These are phyloP conservation scores for Scalopus aquaticus DNA, from an alignment of 2,113 vertebrate genomes.

Conservation along the genomic window DNA sequence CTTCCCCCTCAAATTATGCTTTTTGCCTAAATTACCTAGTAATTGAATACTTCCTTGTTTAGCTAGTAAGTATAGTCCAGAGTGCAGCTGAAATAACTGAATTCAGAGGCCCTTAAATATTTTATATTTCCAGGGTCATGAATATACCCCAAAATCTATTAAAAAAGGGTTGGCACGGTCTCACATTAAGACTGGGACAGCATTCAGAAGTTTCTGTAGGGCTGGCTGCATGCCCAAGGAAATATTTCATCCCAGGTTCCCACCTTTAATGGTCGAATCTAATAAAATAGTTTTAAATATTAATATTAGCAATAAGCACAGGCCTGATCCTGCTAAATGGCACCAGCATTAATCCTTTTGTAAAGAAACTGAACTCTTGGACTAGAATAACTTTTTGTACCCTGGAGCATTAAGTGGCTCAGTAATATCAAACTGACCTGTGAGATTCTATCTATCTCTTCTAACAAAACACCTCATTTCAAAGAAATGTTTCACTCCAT, in stretches of 20 bases:
- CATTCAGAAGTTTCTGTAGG: neutral
- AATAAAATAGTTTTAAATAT: slow-evolving; percentile 65
- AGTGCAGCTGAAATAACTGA: slow-evolving; percentile 30
- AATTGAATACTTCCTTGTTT: neutral
- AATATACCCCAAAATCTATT: neutral
- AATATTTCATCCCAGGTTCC: neutral
- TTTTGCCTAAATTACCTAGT: neutral
- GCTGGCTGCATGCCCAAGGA: neutral
- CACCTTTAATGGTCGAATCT: neutral
- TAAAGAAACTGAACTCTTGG: slow-evolving; percentile 31
- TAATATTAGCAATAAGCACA: slow-evolving; percentile 52
- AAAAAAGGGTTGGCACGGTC: neutral
- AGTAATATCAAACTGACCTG: neutral
- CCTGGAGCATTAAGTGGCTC: neutral
- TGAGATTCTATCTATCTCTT: neutral
- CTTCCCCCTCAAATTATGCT: neutral
- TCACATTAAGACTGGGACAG: neutral
- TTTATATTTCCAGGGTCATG: neutral
- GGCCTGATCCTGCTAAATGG: neutral
- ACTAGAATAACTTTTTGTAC: neutral
- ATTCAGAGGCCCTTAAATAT: neutral
- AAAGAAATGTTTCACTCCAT: neutral
- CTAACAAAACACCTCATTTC: neutral
- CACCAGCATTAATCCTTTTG: neutral
- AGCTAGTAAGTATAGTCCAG: neutral